Conservation (phyloP, 2,797 vertebrate genomes). For the Bradypodion ventrale region DNA sequence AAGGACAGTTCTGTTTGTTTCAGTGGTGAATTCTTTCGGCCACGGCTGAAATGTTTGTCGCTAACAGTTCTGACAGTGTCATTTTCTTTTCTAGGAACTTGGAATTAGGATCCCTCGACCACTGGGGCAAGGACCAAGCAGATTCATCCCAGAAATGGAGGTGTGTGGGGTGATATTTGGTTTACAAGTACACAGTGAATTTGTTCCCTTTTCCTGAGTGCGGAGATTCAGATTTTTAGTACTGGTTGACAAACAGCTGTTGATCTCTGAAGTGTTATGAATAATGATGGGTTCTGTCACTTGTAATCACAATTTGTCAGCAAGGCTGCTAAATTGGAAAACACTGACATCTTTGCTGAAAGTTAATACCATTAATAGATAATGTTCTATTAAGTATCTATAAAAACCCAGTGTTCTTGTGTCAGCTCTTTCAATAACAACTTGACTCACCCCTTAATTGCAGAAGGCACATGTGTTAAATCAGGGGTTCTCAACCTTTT, state of each 20-base stretch:
- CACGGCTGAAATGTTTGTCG: constrained; percentile 69
- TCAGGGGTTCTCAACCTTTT: too few relatives aligned
- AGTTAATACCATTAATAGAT: constrained; percentile 57
- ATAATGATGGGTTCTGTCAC: constrained; percentile 59
- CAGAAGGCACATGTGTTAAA: not conserved
- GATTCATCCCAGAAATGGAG: constrained; percentile 99
- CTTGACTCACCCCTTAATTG: not conserved
- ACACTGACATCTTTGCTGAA: constrained; percentile 51
- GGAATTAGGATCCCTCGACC: constrained; percentile 95
- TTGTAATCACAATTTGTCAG: constrained; percentile 64
- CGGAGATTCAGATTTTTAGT: constrained; percentile 45
- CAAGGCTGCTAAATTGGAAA: constrained; percentile 58
- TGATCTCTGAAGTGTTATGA: constrained; percentile 64
- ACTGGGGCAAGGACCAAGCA: constrained; percentile 95
- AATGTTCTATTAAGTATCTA: not conserved
- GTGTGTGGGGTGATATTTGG: constrained; percentile 74
- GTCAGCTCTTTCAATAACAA: constrained; percentile 38
- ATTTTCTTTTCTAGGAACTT: constrained; percentile 89
- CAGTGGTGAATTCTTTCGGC: constrained; percentile 49
- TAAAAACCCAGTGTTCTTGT: constrained; percentile 41
- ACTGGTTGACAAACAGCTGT: constrained; percentile 65
- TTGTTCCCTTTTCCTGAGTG: constrained; percentile 67
- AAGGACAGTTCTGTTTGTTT: constrained; percentile 60
- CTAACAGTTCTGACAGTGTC: constrained; percentile 69
- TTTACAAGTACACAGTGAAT: constrained; percentile 71